phyloP scores from a whole-genome alignment of 2,888 invertebrate genomes.

The Campoplex capitator region DNA sequence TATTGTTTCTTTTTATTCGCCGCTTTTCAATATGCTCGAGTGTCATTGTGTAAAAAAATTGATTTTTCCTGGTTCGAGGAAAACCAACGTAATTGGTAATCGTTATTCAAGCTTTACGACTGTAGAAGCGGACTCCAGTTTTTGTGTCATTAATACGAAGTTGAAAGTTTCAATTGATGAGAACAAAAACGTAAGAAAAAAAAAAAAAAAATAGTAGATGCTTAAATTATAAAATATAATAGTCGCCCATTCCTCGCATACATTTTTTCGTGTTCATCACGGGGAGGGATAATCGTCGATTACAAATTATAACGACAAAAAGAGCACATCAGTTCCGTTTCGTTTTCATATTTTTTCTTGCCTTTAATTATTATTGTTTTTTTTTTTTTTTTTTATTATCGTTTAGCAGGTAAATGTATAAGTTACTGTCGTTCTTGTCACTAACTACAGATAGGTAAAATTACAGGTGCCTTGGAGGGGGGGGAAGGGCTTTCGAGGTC shows the following conservation, averaged over 20 bases:
- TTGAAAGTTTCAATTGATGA: background rate
- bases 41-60: slow-evolving; percentile 58
- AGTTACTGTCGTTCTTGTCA: slow-evolving; percentile 81
- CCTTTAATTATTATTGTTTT: slow-evolving; percentile 77
- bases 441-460: slow-evolving; percentile 82
- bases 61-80: slow-evolving; percentile 18
- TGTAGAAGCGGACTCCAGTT: slow-evolving; percentile 19
- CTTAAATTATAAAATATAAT: slow-evolving; percentile 49
- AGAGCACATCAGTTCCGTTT: slow-evolving; percentile 36
- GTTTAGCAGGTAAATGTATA: slow-evolving; percentile 81
- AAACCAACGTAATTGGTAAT: slow-evolving; percentile 51
- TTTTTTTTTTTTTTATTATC: slow-evolving; percentile 78
- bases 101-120: slow-evolving; percentile 44
- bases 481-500: slow-evolving; percentile 66
- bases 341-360: slow-evolving; percentile 67
- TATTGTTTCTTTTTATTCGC: background rate
- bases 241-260: slow-evolving; percentile 45
- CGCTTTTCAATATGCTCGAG: slow-evolving; percentile 38
- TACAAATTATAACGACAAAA: slow-evolving; percentile 63
- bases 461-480: slow-evolving; percentile 77
- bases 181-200: background rate
- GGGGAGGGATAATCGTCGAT: slow-evolving; percentile 37
- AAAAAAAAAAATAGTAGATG: slow-evolving; percentile 16
- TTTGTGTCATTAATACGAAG: background rate
- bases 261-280: slow-evolving; percentile 35